Evolutionary conservation across 2,113 vertebrate species (phyloP).

Genomic region (Ochotona princeps): DNA sequence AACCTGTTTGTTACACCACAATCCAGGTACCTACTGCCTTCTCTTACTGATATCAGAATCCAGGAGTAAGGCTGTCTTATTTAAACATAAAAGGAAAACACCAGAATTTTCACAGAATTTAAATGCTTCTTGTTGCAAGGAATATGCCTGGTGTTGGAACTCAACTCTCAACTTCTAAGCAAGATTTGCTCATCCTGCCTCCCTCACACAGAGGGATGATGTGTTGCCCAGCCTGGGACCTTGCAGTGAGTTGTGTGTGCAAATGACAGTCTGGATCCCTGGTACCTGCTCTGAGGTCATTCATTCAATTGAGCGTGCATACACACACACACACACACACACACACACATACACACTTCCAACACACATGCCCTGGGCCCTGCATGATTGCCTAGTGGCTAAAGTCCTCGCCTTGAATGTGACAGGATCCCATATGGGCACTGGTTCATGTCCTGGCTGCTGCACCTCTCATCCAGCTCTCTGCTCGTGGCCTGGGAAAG

Average conservation of each 20-base stretch:
- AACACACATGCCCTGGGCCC: too few relatives aligned
- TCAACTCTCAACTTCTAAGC: neutral
- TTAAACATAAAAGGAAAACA: conserved; percentile 59
- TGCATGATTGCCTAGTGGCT: too few relatives aligned
- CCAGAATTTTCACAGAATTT: conserved; percentile 37
- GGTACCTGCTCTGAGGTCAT: neutral
- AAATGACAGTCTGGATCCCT: neutral
- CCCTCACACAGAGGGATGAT: neutral
- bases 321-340: too few relatives aligned
- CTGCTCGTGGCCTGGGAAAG: too few relatives aligned
- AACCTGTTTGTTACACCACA: too few relatives aligned
- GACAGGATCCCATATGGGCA: too few relatives aligned
- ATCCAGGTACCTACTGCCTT: neutral
- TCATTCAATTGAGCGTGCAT: too few relatives aligned
- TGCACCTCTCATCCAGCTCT: too few relatives aligned
- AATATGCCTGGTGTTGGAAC: conserved; percentile 9
- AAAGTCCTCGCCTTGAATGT: too few relatives aligned
- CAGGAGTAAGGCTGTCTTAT: neutral
- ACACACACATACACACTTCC: too few relatives aligned
- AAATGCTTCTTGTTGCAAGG: conserved; percentile 37
- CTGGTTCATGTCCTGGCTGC: too few relatives aligned
- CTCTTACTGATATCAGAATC: neutral
- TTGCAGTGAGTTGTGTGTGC: neutral
- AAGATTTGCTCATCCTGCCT: neutral
- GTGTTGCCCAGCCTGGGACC: neutral